Conservation (phyloP, 2,797 vertebrate genomes). For the Parotocinclus haroldoi region DNA sequence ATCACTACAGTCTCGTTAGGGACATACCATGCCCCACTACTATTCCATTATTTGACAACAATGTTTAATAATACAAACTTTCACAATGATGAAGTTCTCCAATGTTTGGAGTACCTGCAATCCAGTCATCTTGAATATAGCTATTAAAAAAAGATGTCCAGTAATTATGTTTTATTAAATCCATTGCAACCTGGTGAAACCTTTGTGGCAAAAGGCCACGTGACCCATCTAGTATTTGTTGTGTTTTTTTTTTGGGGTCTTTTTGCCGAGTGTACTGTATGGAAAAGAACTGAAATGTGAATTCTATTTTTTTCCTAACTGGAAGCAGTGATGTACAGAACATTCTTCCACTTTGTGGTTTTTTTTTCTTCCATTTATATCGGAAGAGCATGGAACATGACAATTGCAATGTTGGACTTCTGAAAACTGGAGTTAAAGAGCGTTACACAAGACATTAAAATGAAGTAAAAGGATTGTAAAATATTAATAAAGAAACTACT, state of each 20-base stretch:
- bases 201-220: slow-evolving; percentile 48
- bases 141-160: slow-evolving; percentile 8
- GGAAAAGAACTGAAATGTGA: slow-evolving; percentile 66
- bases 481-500: slow-evolving; percentile 82
- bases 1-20: slow-evolving; percentile 1
- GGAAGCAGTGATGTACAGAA: slow-evolving; percentile 64
- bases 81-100: slow-evolving; percentile 48
- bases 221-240: slow-evolving; percentile 59
- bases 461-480: slow-evolving; percentile 80
- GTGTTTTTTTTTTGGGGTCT: slow-evolving; percentile 57
- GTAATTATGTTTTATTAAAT: slow-evolving; percentile 4
- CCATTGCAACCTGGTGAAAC: slow-evolving; percentile 36
- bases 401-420: slow-evolving; percentile 58
- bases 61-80: slow-evolving; percentile 50
- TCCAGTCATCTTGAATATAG: slow-evolving; percentile 2
- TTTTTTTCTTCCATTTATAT: slow-evolving; percentile 42
- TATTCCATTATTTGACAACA: not conserved
- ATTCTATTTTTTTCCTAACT: slow-evolving; percentile 55
- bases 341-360: slow-evolving; percentile 57
- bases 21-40: not conserved
- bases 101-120: slow-evolving; percentile 62
- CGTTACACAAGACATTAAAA: slow-evolving; percentile 72
- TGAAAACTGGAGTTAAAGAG: slow-evolving; percentile 46
- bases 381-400: slow-evolving; percentile 64
- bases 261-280: slow-evolving; percentile 51